Base-by-base conservation (phyloP, 2,888 invertebrate genomes). In the Meteorus colon region DNA sequence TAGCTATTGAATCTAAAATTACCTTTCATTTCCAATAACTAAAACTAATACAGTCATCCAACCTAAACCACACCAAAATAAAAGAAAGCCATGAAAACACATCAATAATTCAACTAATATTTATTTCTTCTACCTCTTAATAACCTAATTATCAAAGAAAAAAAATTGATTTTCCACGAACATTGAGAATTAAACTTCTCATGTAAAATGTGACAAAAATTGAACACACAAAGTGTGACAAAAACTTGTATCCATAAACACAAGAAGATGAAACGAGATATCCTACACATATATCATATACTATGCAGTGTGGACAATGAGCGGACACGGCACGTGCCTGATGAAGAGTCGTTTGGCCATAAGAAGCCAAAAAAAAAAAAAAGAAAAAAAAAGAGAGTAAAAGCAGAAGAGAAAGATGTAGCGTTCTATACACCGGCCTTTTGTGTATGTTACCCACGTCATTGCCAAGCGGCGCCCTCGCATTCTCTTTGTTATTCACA, bases 241-340 rank as follows among this genome's bases (percentile, higher is more conserved):
- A 8, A 19, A 55, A 19, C 8, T 55, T 19, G 24, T 41, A 41
- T 41, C 19, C 19, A 41, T 27, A n/a, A n/a, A 41, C n/a, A 24
- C 37, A 66, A 8, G 65, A 65, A 70, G 75, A 75, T 75, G 75
- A 71, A 75, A 75, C 71, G 65, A 75, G 75, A 75, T 75, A 75
- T 75, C 71, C 45, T 37, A 71, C n/a, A 55, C 16, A 48, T n/a
- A n/a, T n/a, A n/a, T n/a, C 12, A 16, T 55, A 55, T 24, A 55
- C 55, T 55, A 48, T 67, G 55, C 55, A 41, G 24, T 24, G 55
- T 69, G 69, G 69, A 69, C 51, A 55, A 69, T 55, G 29, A 55
- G 19, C 37, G 16, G 59, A 69, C 55, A 2, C 31, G 69, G 69
- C 69, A 69, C 69, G 69, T 69, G 69, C 69, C 69, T 48, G 48